Evolutionary conservation across 1,140 invertebrate genomes (phyloP), one percentile per base, ranked within the genome.

Genomic region (Oscheius sp.): DNA sequence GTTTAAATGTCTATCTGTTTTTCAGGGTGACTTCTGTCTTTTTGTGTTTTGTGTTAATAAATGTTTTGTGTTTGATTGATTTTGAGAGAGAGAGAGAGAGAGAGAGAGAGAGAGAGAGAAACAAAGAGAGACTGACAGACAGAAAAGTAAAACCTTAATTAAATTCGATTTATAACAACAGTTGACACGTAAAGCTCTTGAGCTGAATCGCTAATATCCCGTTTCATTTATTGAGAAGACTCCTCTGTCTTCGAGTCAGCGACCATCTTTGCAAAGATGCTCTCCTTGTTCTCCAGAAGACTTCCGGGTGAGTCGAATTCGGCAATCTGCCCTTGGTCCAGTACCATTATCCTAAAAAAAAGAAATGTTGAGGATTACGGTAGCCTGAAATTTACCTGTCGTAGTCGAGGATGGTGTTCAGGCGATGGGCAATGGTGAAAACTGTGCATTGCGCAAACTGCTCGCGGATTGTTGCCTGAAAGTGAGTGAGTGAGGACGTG

Each of bases 361-460:
- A n/a, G 20, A 31, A 49, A 32, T 15, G n/a, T n/a, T n/a, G n/a
- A n/a, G n/a, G n/a, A n/a, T n/a, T 18, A 45, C 42, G 18, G 42
- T 15, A 0, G 18, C 42, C 42, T 45, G 42, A 45, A 45, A 45
- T 45, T 45, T 45, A 0, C 15, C 42, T 64, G 67, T 79, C 75
- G 66, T 78, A 74, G 78, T 92, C 91, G 88, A 92, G 91, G 23
- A 92, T 89, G 0, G 91, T 92, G 73, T 91, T 89, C 1, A 92
- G 85, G 15, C 91, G 87, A 86, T 93, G 91, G 4, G 91, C 91
- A 34, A 93, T 91, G 0, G 91, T 93, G 13, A 93, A 81, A 0
- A 93, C 91, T 0, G 92, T 93, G 79, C 91, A 92, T 1, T 86
- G 80, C 4, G 67, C 55, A 79, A 88, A 88, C 31, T 78, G 49